phyloP scores from a whole-genome alignment of 1,140 invertebrate species.

The Homarus americanus region DNA sequence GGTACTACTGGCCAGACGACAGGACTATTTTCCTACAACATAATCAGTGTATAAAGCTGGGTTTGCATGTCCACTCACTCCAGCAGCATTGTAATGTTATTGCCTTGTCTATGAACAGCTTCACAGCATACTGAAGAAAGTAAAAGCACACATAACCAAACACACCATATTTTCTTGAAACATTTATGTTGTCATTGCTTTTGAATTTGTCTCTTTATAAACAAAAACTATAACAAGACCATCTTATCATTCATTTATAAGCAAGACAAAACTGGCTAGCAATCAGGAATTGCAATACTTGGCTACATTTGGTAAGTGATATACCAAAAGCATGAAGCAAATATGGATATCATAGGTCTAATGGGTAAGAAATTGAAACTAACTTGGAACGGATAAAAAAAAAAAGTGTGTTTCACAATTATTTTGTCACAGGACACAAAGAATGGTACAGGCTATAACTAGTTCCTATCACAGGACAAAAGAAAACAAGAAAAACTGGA shows the following conservation, averaged over 20 bases:
- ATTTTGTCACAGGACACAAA: constrained; percentile 60
- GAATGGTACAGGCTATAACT: constrained; percentile 40
- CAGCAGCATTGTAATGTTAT: constrained; percentile 53
- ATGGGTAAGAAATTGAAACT: constrained; percentile 36
- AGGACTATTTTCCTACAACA: constrained; percentile 12
- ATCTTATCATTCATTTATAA: constrained; percentile 40
- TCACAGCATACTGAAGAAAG: constrained; percentile 41
- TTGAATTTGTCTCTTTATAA: constrained; percentile 5
- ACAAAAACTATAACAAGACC: constrained; percentile 50
- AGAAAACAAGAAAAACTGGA: constrained; percentile 22
- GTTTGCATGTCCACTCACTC: constrained; percentile 32
- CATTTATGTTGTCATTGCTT: constrained; percentile 46
- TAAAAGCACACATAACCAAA: constrained; percentile 63
- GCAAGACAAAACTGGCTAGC: constrained; percentile 59
- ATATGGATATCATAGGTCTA: constrained; percentile 50
- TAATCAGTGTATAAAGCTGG: neutral
- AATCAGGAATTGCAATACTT: constrained; percentile 60
- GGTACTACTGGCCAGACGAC: constrained; percentile 37
- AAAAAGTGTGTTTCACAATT: constrained; percentile 63
- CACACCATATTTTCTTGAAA: constrained; percentile 58
- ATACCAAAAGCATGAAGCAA: constrained; percentile 67
- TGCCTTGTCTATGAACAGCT: constrained; percentile 50
- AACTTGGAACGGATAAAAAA: constrained; percentile 35
- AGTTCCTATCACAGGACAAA: constrained; percentile 63
- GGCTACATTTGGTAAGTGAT: constrained; percentile 56